Evolutionary conservation across 2,113 vertebrate species (phyloP).

Genomic region (Lasiurus cinereus): DNA sequence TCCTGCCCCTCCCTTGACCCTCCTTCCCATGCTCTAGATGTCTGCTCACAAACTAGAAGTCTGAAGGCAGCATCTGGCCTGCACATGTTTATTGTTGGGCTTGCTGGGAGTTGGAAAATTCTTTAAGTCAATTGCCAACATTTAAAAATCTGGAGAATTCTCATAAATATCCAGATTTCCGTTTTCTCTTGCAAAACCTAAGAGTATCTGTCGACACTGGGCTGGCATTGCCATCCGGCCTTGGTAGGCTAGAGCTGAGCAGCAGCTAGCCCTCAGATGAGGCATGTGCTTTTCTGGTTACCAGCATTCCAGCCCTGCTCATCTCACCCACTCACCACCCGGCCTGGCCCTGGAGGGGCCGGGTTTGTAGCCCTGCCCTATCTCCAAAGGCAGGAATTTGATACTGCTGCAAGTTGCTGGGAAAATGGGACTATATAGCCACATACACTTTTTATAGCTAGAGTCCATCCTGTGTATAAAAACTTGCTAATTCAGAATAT

Average conservation of each 20-base stretch:
- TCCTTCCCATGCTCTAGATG: background rate
- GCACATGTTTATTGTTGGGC: conserved; percentile 55
- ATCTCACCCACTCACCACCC: background rate
- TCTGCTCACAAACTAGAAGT: conserved; percentile 6
- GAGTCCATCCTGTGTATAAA: background rate
- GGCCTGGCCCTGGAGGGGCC: background rate
- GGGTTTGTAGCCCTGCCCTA: background rate
- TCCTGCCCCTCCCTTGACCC: background rate
- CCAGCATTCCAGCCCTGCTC: background rate
- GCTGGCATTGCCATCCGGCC: background rate
- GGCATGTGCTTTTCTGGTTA: background rate
- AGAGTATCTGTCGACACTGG: background rate
- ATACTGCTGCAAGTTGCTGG: background rate
- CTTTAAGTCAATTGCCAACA: conserved; percentile 61
- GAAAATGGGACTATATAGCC: background rate
- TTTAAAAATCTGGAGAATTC: conserved; percentile 69
- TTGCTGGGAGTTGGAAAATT: conserved; percentile 34
- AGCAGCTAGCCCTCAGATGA: background rate
- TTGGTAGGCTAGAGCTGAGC: background rate
- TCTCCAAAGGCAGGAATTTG: background rate
- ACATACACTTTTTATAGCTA: background rate
- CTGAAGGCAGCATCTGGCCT: conserved; percentile 67
- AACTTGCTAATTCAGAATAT: background rate
- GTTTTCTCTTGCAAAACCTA: conserved; percentile 21
- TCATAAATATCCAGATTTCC: conserved; percentile 67